These are phyloP conservation scores for Lutraria lutraria DNA, from an alignment of 2,888 invertebrate species.

Conservation along the genomic window DNA sequence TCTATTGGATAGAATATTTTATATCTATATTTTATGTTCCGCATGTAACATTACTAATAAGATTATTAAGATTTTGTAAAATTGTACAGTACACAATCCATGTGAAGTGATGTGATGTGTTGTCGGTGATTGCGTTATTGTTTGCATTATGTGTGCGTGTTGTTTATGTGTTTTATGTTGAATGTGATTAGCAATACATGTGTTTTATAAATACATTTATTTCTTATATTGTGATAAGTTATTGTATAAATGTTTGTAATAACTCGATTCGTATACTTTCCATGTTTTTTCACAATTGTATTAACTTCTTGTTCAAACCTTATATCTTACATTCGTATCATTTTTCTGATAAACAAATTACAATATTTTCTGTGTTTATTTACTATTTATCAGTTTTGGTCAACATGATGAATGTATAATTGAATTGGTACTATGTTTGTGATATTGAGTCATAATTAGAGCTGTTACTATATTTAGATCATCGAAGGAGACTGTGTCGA, in stretches of 20 bases:
- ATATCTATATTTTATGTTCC: too few species aligned
- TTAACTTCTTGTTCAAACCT: neutral
- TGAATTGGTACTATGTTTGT: too few species aligned
- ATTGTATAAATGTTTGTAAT: neutral
- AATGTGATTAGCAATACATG: neutral
- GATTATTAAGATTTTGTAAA: too few species aligned
- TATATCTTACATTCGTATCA: neutral
- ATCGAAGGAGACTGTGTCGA: too few species aligned
- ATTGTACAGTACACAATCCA: too few species aligned
- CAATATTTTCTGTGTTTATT: neutral
- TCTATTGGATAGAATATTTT: too few species aligned
- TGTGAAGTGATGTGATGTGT: neutral
- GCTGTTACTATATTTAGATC: too few species aligned
- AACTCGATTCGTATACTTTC: neutral
- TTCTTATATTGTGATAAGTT: constrained; percentile 9
- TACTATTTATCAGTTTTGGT: too few species aligned
- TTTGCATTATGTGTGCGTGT: neutral
- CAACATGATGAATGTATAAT: too few species aligned
- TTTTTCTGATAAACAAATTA: neutral
- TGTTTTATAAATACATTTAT: neutral
- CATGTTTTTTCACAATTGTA: neutral
- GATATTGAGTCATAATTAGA: too few species aligned
- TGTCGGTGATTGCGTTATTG: neutral
- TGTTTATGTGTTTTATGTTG: neutral
- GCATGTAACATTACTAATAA: too few species aligned